Conservation (phyloP, 1,140 invertebrate species). For the Octopus sinensis region DNA sequence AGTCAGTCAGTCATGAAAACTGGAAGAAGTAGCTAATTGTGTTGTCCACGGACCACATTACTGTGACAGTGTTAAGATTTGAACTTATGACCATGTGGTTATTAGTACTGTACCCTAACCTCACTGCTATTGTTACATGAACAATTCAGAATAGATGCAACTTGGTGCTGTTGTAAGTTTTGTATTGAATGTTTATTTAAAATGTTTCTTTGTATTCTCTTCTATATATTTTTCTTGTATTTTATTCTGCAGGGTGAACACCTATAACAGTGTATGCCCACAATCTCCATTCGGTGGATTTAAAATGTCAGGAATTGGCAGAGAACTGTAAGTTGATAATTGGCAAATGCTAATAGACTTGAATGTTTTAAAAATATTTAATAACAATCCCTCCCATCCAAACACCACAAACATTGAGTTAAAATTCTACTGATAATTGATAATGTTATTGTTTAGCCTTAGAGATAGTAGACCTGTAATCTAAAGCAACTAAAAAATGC, state of each 20-base stretch:
- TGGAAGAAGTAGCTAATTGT: too few relatives aligned
- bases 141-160: too few relatives aligned
- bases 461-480: background rate
- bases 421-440: background rate
- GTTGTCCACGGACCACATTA: too few relatives aligned
- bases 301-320: constrained; percentile 44
- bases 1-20: too few relatives aligned
- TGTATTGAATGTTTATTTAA: background rate
- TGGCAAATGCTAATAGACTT: background rate
- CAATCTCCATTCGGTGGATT: constrained; percentile 45
- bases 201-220: background rate
- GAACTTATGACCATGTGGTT: too few relatives aligned
- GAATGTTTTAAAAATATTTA: background rate
- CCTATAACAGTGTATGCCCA: constrained; percentile 31
- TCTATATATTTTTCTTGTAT: background rate
- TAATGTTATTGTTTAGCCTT: background rate
- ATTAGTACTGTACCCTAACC: too few relatives aligned
- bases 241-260: constrained; percentile 39
- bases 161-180: too few relatives aligned
- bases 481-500: background rate
- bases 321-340: constrained; percentile 40
- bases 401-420: background rate
- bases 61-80: too few relatives aligned
- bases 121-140: too few relatives aligned
- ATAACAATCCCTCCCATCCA: background rate